Evolutionary conservation across 2,888 invertebrate genomes (phyloP), one percentile per base, ranked within the genome.

Genomic region (Bimastos eiseni): DNA sequence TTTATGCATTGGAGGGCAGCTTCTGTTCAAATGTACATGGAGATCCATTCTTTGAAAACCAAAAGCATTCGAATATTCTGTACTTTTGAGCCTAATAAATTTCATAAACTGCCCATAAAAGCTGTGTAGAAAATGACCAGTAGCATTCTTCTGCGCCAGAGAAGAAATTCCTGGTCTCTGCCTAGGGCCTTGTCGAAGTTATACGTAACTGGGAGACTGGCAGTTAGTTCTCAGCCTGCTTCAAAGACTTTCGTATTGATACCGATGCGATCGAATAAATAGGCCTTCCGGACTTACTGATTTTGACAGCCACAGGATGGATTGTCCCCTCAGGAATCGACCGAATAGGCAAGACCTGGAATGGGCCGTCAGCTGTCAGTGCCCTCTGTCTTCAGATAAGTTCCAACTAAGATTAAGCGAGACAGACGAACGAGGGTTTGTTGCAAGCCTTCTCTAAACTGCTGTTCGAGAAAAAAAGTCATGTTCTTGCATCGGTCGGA

Each of bases 51-150:
- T 11, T 11, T n/a, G n/a, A 70, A 70, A 70, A n/a, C 70, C 70
- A 13, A 70, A 6, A 70, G n/a, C 55, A 55, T 24, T 24, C 55
- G 30, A 70, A 70, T 49, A 17, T 70, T 70, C 70, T 70, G 30
- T n/a, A 2, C 70, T 8, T 30, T 70, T 70, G 70, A n/a, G 70
- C 70, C 70, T 70, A 70, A 70, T 70, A 70, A 70, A 70, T 70
- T 70, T 70, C 30, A 70, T 70, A 70, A n/a, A 70, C n/a, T 70
- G 70, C 70, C 70, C 70, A 70, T 70, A 70, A 70, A 70, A 70
- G n/a, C 11, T 1, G 0, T 6, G n/a, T n/a, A 8, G 70, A n/a
- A 70, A 70, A n/a, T 70, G 30, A 70, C 15, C 70, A n/a, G 0
- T n/a, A n/a, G 17, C n/a, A 17, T 70, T 55, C 30, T 55, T 24